Base-by-base conservation (phyloP, 2,888 invertebrate species). In the Pachliopta kotzebuea region DNA sequence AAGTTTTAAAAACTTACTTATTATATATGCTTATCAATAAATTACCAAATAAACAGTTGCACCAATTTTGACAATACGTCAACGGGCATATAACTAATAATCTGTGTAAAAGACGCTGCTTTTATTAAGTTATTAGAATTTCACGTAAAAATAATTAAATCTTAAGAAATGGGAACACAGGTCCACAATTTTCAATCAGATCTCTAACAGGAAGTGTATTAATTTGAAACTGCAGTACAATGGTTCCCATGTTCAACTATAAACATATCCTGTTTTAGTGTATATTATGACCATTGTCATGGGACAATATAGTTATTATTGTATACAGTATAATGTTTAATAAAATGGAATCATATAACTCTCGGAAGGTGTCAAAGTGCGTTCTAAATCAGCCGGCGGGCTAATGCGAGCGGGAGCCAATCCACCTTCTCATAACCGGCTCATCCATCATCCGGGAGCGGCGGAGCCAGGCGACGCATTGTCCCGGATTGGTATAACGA, bases 401-500 rank as follows among this genome's bases (percentile, higher is more conserved):
- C 68, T 64, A 70, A 71, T 84, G 78, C 74, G 68, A 74, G 81
- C 82, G 76, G 83, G 73, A 83, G 83, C 84, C 72, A 75, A 76
- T 78, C 69, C 75, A 75, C 72, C 74, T 78, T 76, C 82, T 83
- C 84, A 85, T 87, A 88, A 85, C 79, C 73, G 77, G 71, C 76
- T 76, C 85, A 80, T 89, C 86, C 80, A 88, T 88, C 89, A 88
- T 83, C 73, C 74, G 72, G 76, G 72, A 54, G 60, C 56, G 52
- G 37, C 52, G 55, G 50, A 37, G 45, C 60, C 56, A 26, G 60
- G 57, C 53, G 53, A 52, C 65, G 60, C 65, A 65, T 61, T 65
- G 65, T 65, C 60, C 76, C 58, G 78, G 86, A 88, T 88, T 86
- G 88, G 85, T 86, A 83, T 86, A 87, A 88, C 85, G 88, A 86